phyloP scores from a whole-genome alignment of 2,888 invertebrate genomes.

The Tanypteryx hageni region DNA sequence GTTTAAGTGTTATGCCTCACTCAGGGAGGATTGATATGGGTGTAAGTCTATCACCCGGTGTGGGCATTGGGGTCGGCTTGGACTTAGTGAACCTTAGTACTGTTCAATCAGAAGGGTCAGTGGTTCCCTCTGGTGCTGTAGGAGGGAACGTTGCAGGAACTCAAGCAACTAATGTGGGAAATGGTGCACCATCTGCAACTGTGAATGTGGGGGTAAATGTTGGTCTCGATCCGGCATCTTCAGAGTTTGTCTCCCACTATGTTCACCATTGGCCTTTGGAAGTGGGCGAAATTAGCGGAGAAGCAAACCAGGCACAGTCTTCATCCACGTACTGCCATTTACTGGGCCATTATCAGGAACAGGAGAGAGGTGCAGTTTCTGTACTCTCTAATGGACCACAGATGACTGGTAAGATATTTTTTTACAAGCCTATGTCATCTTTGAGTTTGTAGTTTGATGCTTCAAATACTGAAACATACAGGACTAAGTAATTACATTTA shows the following conservation, averaged over 20 bases:
- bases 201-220: slow-evolving; percentile 41
- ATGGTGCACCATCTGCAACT: background rate
- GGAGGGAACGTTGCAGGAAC: background rate
- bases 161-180: background rate
- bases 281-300: slow-evolving; percentile 11
- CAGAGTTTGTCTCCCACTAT: slow-evolving; percentile 46
- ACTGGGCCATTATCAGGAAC: background rate
- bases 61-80: slow-evolving; percentile 59
- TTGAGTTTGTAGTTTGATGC: too few species aligned
- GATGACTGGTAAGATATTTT: background rate
- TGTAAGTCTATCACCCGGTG: slow-evolving; percentile 38
- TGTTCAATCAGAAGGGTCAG: slow-evolving; percentile 17
- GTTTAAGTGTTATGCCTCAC: slow-evolving; percentile 4
- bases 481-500: too few species aligned
- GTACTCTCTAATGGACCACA: slow-evolving; percentile 36
- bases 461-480: too few species aligned
- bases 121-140: background rate
- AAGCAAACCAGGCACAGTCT: background rate
- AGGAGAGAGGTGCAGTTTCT: background rate
- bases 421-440: background rate
- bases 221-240: background rate
- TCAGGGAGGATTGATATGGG: slow-evolving; percentile 45
- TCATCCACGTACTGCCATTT: background rate
- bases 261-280: slow-evolving; percentile 48
- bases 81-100: slow-evolving; percentile 43